phyloP scores from a whole-genome alignment of 2,797 vertebrate genomes.

The Tokudaia tokunoshimensis region DNA sequence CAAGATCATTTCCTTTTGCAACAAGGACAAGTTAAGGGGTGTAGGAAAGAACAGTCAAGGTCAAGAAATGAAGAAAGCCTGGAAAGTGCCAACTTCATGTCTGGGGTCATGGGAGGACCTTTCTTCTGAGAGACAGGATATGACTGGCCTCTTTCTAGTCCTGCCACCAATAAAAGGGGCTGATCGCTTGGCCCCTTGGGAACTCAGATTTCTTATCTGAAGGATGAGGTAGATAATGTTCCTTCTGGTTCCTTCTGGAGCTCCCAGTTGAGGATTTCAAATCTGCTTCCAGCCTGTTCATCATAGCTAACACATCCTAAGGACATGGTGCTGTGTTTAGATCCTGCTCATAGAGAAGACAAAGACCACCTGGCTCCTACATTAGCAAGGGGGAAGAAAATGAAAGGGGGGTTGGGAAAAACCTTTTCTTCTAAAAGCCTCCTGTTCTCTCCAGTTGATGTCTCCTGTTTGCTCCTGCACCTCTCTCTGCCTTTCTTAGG shows the following conservation, averaged over 20 bases:
- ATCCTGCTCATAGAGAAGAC: neutral
- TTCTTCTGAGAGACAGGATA: neutral
- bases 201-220: conserved; percentile 52
- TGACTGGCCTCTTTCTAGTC: conserved; percentile 31
- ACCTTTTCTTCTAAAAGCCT: neutral
- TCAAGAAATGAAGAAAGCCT: neutral
- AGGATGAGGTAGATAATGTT: neutral
- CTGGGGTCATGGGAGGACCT: neutral
- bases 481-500: neutral
- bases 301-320: neutral
- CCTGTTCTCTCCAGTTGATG: neutral
- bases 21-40: neutral
- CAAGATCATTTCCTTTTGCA: conserved; percentile 11
- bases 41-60: neutral
- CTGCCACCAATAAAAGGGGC: conserved; percentile 31
- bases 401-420: neutral
- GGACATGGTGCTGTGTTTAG: neutral
- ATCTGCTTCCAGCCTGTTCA: neutral
- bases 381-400: neutral
- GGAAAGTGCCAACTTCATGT: neutral
- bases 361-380: neutral
- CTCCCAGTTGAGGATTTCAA: conserved; percentile 40
- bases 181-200: neutral
- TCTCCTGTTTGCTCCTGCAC: neutral
- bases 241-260: conserved; percentile 17